Percentiles rank a stretch among this genome's conserved stretches.
These are phyloP conservation scores for Sebastes fasciatus DNA, from an alignment of 2,113 vertebrate genomes.

Conservation along the genomic window DNA sequence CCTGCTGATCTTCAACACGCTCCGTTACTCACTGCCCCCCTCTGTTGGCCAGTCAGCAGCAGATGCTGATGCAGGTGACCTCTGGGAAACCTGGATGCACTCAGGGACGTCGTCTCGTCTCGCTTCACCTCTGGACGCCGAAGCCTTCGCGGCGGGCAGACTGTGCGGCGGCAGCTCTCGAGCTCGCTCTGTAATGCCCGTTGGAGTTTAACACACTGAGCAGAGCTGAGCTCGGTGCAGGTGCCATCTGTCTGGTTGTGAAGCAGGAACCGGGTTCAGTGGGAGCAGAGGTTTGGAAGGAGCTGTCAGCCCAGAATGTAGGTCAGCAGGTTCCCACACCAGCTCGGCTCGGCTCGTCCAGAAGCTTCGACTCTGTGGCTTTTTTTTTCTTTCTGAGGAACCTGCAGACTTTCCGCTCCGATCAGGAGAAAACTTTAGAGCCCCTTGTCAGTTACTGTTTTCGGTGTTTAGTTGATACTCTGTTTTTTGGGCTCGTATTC, in stretches of 20 bases:
- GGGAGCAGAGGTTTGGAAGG: conserved; percentile 28
- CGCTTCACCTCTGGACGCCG: not conserved
- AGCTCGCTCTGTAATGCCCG: not conserved
- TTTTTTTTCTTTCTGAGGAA: conserved; percentile 18
- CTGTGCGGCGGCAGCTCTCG: not conserved
- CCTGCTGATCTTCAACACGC: not conserved
- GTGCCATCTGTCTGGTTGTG: conserved; percentile 35
- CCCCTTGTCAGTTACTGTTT: conserved; percentile 37
- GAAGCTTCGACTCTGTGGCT: conserved; percentile 23
- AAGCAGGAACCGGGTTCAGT: conserved; percentile 7
- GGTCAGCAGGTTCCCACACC: conserved; percentile 57
- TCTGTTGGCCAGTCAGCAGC: conserved; percentile 79
- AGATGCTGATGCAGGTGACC: conserved; percentile 36
- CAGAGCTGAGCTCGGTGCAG: conserved; percentile 14
- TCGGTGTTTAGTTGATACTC: conserved; percentile 31
- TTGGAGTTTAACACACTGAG: not conserved
- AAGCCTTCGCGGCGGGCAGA: conserved; percentile 1
- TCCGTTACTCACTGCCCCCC: conserved; percentile 79
- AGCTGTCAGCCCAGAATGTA: conserved; percentile 42
- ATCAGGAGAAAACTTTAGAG: conserved; percentile 38
- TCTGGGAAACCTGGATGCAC: conserved; percentile 5
- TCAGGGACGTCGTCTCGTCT: not conserved
- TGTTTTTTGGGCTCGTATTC: conserved; percentile 17
- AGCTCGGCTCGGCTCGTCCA: conserved; percentile 11
- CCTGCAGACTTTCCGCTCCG: conserved; percentile 46